These are phyloP conservation scores for Argentina silus DNA, from an alignment of 2,797 vertebrate genomes.

Conservation along the genomic window DNA sequence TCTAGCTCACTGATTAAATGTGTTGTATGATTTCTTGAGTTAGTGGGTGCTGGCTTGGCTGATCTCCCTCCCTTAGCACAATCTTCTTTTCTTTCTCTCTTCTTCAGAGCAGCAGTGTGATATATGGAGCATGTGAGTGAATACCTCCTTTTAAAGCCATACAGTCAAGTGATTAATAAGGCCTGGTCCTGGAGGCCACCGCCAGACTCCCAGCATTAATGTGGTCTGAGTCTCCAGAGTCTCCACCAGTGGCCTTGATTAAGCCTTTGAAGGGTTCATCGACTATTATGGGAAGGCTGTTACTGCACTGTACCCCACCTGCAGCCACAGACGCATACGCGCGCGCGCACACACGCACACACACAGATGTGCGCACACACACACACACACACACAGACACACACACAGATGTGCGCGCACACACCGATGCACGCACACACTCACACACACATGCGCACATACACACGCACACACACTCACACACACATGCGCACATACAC, in stretches of 20 bases:
- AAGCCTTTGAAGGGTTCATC: background rate
- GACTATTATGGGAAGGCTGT: background rate
- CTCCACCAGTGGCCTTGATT: conserved; percentile 6
- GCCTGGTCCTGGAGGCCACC: background rate
- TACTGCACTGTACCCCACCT: too few species aligned
- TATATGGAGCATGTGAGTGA: background rate
- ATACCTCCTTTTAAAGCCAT: background rate
- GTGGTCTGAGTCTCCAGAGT: background rate
- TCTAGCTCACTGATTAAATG: conserved; percentile 27
- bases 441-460: too few species aligned
- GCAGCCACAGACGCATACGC: background rate
- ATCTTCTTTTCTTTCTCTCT: background rate
- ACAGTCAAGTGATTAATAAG: conserved; percentile 13
- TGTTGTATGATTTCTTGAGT: conserved; percentile 1
- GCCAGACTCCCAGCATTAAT: background rate
- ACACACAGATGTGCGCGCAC: background rate
- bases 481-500: background rate
- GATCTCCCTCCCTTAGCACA: background rate
- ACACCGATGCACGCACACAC: too few species aligned
- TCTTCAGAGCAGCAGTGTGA: conserved; percentile 2
- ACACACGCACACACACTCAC: too few species aligned
- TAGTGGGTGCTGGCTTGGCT: background rate
- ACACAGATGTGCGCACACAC: conserved; percentile 16
- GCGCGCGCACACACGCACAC: conserved; percentile 12
- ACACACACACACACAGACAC: background rate